Evolutionary conservation across 2,113 vertebrate species (phyloP).

Genomic region (Polypterus senegalus): DNA sequence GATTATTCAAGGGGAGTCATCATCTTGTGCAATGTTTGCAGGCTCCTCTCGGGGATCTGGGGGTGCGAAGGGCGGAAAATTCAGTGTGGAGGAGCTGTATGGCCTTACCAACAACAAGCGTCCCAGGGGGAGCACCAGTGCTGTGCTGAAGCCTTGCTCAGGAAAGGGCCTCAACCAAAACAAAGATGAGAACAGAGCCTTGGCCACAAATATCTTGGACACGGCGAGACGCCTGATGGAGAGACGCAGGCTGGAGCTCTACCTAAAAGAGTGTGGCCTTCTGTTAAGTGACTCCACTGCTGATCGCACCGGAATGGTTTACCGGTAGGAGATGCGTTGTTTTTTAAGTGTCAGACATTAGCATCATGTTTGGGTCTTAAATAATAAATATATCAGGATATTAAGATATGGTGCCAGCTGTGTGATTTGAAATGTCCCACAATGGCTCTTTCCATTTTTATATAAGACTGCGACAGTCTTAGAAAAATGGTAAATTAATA

Average conservation of each 20-base stretch:
- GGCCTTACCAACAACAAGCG: conserved; percentile 55
- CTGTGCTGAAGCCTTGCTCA: conserved; percentile 20
- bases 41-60: conserved; percentile 25
- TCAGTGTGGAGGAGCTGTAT: conserved; percentile 63
- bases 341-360: background rate
- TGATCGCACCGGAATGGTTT: conserved; percentile 37
- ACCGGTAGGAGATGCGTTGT: conserved; percentile 2
- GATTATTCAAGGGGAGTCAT: background rate
- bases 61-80: conserved; percentile 48
- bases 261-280: conserved; percentile 47
- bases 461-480: conserved; percentile 7
- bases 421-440: too few relatives aligned
- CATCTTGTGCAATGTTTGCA: conserved; percentile 43
- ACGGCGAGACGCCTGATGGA: conserved; percentile 46
- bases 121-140: conserved; percentile 20
- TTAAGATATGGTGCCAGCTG: too few relatives aligned
- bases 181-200: conserved; percentile 36
- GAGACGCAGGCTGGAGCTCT: conserved; percentile 42
- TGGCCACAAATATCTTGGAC: conserved; percentile 50
- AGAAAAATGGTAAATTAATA: too few relatives aligned
- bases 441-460: too few relatives aligned
- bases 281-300: conserved; percentile 41
- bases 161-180: conserved; percentile 26
- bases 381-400: too few relatives aligned
- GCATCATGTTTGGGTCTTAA: too few relatives aligned